Percentiles rank a stretch among this genome's conserved stretches.
These are phyloP conservation scores for Pinna nobilis DNA, from an alignment of 1,140 invertebrate species.

Conservation along the genomic window DNA sequence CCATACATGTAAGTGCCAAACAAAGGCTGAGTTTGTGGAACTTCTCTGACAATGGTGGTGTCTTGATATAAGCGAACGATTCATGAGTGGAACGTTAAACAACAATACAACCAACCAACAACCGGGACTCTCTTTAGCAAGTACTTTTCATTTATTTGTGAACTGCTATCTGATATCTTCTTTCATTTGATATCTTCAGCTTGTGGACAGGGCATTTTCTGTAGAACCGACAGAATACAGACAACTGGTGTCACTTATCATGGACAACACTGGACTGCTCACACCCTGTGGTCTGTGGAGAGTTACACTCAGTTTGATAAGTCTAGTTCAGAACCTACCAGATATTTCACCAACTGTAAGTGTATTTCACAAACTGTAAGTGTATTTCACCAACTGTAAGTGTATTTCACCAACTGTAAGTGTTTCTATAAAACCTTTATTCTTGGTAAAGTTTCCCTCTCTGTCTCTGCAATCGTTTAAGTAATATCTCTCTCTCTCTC, in stretches of 20 bases:
- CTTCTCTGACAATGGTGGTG: too few relatives aligned
- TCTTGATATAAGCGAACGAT: too few relatives aligned
- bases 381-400: background rate
- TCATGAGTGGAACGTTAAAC: too few relatives aligned
- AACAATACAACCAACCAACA: too few relatives aligned
- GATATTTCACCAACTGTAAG: slow-evolving; percentile 51
- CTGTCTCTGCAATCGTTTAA: too few relatives aligned
- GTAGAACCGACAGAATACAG: slow-evolving; percentile 40
- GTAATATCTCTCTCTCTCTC: too few relatives aligned
- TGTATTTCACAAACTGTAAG: slow-evolving; percentile 5
- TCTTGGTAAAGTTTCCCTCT: background rate
- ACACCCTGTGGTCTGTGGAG: slow-evolving; percentile 48
- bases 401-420: background rate
- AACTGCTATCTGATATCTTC: background rate
- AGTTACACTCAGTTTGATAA: slow-evolving; percentile 38
- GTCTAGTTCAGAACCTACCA: slow-evolving; percentile 37
- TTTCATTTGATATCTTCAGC: too few relatives aligned
- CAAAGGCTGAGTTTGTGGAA: too few relatives aligned
- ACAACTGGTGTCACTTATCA: slow-evolving; percentile 48
- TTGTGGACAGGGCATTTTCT: background rate
- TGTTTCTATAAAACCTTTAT: background rate
- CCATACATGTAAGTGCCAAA: too few relatives aligned
- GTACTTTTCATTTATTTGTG: background rate
- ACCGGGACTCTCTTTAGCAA: too few relatives aligned
- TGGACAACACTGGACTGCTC: slow-evolving; percentile 51